Conservation (phyloP, 2,888 invertebrate species). For the Amiota minor region DNA sequence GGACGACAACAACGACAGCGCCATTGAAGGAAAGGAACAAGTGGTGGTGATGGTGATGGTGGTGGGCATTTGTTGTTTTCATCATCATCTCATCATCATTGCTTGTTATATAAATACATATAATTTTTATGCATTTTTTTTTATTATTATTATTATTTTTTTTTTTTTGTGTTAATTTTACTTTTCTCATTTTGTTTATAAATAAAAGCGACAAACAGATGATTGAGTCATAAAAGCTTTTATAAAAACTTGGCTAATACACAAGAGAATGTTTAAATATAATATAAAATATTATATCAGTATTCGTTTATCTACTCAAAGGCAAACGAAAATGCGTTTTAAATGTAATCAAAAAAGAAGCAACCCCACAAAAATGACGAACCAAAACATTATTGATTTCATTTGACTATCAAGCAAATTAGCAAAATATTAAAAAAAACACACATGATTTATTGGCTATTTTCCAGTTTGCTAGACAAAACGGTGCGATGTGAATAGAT, state of each 20-base stretch:
- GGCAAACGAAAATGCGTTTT: constrained; percentile 5
- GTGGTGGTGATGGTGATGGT: not conserved
- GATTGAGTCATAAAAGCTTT: constrained; percentile 17
- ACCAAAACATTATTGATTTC: not conserved
- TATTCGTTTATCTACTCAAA: not conserved
- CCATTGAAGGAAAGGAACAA: constrained; percentile 5
- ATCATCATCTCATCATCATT: not conserved
- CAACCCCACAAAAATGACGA: not conserved
- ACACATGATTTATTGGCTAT: constrained; percentile 7
- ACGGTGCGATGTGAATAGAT: not conserved
- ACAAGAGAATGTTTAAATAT: not conserved
- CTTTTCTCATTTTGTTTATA: not conserved
- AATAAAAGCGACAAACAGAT: not conserved
- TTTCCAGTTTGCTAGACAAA: constrained; percentile 13
- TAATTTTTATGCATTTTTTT: not conserved
- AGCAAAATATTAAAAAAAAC: not conserved
- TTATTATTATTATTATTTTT: not conserved
- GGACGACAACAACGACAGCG: not conserved
- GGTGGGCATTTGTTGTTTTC: no score
- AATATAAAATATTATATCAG: constrained; percentile 1
- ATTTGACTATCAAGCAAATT: not conserved
- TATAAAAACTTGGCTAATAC: constrained; percentile 21
- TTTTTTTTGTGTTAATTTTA: no score
- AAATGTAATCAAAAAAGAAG: constrained; percentile 1
- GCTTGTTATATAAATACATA: not conserved